phyloP scores from a whole-genome alignment of 2,797 vertebrate species.

The Enteromius treurensis region DNA sequence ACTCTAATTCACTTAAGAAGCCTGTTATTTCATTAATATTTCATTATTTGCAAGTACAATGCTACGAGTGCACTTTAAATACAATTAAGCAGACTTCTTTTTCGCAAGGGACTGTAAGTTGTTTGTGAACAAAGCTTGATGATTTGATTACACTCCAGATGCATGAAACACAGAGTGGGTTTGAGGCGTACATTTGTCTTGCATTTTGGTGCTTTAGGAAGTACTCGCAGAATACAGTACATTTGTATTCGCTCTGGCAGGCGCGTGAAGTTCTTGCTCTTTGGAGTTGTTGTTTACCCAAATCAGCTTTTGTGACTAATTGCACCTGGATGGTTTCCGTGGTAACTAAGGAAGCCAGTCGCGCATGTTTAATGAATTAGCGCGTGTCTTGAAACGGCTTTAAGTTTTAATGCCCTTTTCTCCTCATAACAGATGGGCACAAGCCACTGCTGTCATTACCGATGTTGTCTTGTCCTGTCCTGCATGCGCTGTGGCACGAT shows the following conservation, averaged over 20 bases:
- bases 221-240: neutral
- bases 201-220: neutral
- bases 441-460: conserved; percentile 11
- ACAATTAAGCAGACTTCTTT: neutral
- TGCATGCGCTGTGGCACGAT: neutral
- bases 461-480: conserved; percentile 28
- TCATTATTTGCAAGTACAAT: neutral
- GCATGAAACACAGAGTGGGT: neutral
- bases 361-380: conserved; percentile 33
- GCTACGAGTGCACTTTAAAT: neutral
- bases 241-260: neutral
- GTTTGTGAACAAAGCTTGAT: neutral
- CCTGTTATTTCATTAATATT: neutral
- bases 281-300: conserved; percentile 12
- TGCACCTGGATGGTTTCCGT: conserved; percentile 27
- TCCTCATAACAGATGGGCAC: conserved; percentile 21
- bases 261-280: conserved; percentile 1
- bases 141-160: neutral
- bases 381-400: neutral
- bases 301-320: conserved; percentile 23
- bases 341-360: neutral
- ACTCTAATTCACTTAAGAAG: neutral
- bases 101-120: neutral
- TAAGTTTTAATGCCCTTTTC: conserved; percentile 17
- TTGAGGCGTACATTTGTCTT: neutral